Evolutionary conservation across 2,888 invertebrate genomes (phyloP), one percentile per base, ranked within the genome.

Genomic region (Epiblema foenella): DNA sequence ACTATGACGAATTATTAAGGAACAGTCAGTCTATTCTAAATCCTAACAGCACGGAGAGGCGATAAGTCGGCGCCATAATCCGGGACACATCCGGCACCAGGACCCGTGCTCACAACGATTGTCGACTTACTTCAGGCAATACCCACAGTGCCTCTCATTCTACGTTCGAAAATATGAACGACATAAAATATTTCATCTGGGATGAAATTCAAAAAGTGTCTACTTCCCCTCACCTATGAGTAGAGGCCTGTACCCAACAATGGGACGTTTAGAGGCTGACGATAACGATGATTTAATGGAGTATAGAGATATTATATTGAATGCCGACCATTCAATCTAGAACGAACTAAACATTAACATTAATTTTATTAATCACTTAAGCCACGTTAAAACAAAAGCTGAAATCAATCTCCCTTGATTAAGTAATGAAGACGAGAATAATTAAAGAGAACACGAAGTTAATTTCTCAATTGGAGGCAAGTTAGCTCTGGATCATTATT

Each of bases 401-500:
- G 66, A 69, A 67, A 69, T 73, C 62, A 72, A 73, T 73, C 69
- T 69, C 49, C 39, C 54, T 52, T 52, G 62, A 72, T 74, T 71
- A 69, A 71, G 66, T 75, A 75, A 67, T 72, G 58, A 57, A 65
- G 72, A 73, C 58, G 60, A 51, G 56, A 66, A 66, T 77, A 72
- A 68, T 63, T 56, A 70, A 72, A 73, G 62, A 54, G 64, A 69
- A 65, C 42, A 72, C 75, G 73, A 86, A 87, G 86, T 86, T 84
- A 85, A 88, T 87, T 85, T 79, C 73, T 79, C 77, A 83, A 87
- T 83, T 85, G 82, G 81, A 84, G 84, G 79, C 78, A 77, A 88
- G 83, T 90, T 90, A 88, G 85, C 85, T 87, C 82, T 84, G 67
- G 78, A 82, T 83, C 84, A 83, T 88, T 87, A 85, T 81, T 87